These are phyloP conservation scores for Poeciliopsis infans DNA, from an alignment of 2,797 vertebrate genomes.

Conservation along the genomic window DNA sequence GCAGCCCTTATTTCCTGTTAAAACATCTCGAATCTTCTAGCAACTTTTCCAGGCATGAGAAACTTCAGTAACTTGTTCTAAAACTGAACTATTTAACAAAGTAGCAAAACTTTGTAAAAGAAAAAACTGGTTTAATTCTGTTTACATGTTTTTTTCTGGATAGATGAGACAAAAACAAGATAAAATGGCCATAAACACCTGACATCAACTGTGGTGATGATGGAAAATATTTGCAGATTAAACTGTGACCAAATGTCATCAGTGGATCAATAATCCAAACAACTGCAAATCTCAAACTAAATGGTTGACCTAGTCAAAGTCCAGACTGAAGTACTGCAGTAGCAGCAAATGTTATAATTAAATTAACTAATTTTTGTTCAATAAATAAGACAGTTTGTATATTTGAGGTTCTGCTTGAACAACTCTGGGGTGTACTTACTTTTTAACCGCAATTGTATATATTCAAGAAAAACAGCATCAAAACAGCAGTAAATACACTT, in stretches of 20 bases:
- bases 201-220: neutral
- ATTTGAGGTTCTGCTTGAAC: too few relatives aligned
- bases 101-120: too few relatives aligned
- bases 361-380: neutral
- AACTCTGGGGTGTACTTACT: neutral
- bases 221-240: neutral
- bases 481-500: constrained; percentile 53
- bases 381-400: neutral
- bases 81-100: too few relatives aligned
- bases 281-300: neutral
- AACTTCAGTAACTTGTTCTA: too few relatives aligned
- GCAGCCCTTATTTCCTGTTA: neutral
- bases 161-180: neutral
- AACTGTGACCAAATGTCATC: neutral
- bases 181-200: neutral
- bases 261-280: neutral
- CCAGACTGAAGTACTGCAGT: neutral
- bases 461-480: constrained; percentile 15
- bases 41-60: too few relatives aligned
- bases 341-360: neutral
- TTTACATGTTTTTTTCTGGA: too few relatives aligned
- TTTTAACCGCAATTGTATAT: neutral
- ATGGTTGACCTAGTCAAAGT: constrained; percentile 1
- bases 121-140: too few relatives aligned
- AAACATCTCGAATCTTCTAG: neutral